Base-by-base conservation (phyloP, 2,888 invertebrate genomes). In the Euzetes globulus region DNA sequence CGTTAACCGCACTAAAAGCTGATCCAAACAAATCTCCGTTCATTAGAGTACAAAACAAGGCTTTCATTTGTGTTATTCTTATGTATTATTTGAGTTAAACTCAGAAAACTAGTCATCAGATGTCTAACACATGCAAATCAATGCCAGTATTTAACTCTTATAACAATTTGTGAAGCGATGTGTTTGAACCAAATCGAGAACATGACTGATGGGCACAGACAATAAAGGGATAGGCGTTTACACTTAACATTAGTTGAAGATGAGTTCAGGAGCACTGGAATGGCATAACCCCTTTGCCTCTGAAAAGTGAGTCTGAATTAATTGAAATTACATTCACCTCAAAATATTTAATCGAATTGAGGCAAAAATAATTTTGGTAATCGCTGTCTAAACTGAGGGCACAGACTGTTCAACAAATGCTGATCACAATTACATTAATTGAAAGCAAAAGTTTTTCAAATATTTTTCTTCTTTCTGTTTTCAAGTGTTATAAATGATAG, bases 81-180 rank as follows among this genome's bases (percentile, higher is more conserved):
- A 60, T 60, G 58, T 7, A 60, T 60, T 27, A 60, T 19, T 15
- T 13, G 2, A 22, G 25, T 60, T 29, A 60, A 52, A 6, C 52
- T 3, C 19, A 60, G n/a, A n/a, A 27, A 29, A 27, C 2, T 25
- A 52, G 22, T 60, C 58, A 60, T 60, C n/a, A n/a, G n/a, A 60
- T 60, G 58, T 60, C 1, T 27, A 60, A 60, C 58, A 60, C 29
- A 60, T 60, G 58, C 19, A 60, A 60, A 60, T 60, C 25, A 29
- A 60, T 15, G 29, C 22, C 19, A 55, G 11, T 1, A 9, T 1
- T 60, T 60, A 60, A 60, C 27, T 60, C 15, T 29, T 15, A 60
- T 15, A 60, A 60, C 58, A 60, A 60, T 60, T 60, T 60, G 27
- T 11, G 17, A 60, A 55, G 9, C 19, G 22, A 25, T 55, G 6